Evolutionary conservation across 2,113 vertebrate genomes (phyloP).

Genomic region (western clawed frog (Xenopus tropicalis)): DNA sequence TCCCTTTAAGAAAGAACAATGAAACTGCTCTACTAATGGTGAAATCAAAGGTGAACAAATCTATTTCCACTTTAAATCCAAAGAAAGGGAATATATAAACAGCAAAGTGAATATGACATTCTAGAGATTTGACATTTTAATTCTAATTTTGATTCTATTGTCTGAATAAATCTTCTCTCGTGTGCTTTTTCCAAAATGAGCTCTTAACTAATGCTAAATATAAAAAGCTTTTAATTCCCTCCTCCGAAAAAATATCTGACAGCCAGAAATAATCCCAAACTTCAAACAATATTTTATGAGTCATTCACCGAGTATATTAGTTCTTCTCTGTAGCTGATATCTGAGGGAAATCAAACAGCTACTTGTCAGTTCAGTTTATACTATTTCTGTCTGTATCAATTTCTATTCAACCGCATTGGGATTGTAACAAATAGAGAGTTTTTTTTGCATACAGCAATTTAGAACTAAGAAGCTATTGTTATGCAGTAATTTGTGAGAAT

Average conservation of each 20-base stretch:
- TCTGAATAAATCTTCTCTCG: constrained; percentile 43
- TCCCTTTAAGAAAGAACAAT: no score
- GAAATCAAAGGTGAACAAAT: no score
- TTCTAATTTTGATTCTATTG: constrained; percentile 45
- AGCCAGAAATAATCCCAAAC: constrained; percentile 44
- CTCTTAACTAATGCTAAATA: constrained; percentile 36
- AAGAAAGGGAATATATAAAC: neutral
- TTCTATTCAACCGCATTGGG: neutral
- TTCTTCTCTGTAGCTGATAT: constrained; percentile 38
- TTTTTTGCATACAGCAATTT: no score
- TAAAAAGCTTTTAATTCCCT: constrained; percentile 43
- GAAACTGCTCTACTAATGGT: no score
- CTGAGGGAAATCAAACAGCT: constrained; percentile 16
- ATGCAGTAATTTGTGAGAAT: no score
- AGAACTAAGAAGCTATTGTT: no score
- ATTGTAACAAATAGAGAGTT: no score
- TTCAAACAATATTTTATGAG: constrained; percentile 45
- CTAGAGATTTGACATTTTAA: constrained; percentile 20
- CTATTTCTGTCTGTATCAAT: constrained; percentile 11
- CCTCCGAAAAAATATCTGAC: constrained; percentile 32
- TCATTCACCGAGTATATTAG: constrained; percentile 47
- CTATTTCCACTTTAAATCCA: neutral
- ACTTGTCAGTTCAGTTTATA: constrained; percentile 33
- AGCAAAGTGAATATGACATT: neutral
- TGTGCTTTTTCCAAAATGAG: constrained; percentile 38